These are phyloP conservation scores for Theonella swinhoei DNA, from an alignment of 37 sponge, comb jelly and placozoan species.

Conservation along the genomic window DNA sequence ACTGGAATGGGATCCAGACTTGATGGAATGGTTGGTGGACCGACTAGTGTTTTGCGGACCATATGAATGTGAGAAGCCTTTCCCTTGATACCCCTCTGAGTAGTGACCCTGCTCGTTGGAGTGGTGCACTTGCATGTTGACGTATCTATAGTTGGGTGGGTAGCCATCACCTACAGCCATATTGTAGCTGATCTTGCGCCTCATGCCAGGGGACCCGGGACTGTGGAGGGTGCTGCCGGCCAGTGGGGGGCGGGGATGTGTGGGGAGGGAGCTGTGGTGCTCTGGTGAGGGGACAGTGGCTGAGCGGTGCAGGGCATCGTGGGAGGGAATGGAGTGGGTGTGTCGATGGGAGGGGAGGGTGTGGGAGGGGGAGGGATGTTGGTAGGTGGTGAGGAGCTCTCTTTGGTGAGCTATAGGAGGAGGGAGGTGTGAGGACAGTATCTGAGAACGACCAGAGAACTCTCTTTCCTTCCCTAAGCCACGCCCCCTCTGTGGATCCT, in stretches of 20 bases:
- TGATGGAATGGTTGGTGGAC: too few species aligned
- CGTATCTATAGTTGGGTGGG: too few species aligned
- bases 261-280: background rate
- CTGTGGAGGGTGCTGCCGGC: background rate
- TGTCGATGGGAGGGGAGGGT: conserved; percentile 21
- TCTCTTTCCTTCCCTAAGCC: background rate
- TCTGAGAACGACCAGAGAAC: background rate
- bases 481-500: background rate
- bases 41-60: too few species aligned
- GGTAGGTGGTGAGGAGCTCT: background rate
- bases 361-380: background rate
- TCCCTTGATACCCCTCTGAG: too few species aligned
- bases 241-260: background rate
- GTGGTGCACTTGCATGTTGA: too few species aligned
- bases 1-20: too few species aligned
- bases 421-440: background rate
- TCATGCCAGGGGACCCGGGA: background rate
- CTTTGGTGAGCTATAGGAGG: background rate
- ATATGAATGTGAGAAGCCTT: too few species aligned
- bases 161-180: background rate
- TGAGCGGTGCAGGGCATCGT: background rate
- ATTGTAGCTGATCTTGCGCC: background rate
- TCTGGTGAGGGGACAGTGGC: background rate
- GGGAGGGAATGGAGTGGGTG: conserved; percentile 3
- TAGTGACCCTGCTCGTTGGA: conserved; percentile 13